phyloP scores from a whole-genome alignment of 2,113 vertebrate genomes.

The Fregetta grallaria region DNA sequence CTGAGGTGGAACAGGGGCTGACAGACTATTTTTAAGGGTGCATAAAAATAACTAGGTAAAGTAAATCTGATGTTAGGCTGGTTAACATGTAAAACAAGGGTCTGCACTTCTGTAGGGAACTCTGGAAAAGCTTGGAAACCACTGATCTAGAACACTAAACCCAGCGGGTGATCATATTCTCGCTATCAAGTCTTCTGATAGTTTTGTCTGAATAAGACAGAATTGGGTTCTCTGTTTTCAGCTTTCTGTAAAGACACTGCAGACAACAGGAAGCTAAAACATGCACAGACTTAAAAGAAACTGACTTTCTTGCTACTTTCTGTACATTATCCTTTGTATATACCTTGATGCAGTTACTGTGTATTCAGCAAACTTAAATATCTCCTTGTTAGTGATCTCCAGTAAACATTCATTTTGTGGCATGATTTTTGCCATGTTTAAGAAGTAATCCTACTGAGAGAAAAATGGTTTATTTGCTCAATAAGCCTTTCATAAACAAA shows the following conservation, averaged over 20 bases:
- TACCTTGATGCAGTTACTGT: background rate
- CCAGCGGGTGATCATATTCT: background rate
- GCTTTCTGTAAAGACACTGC: background rate
- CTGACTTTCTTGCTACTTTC: background rate
- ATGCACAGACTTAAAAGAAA: background rate
- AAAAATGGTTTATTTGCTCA: slow-evolving; percentile 43
- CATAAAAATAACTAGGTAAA: background rate
- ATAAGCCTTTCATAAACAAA: slow-evolving; percentile 27
- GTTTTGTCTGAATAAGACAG: background rate
- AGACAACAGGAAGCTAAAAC: background rate
- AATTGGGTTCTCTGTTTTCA: background rate
- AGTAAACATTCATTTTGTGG: slow-evolving; percentile 58
- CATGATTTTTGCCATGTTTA: slow-evolving; percentile 20
- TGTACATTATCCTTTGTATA: background rate
- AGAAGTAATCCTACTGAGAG: slow-evolving; percentile 51
- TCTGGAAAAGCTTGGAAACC: background rate
- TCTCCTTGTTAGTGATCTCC: slow-evolving; percentile 9
- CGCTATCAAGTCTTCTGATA: background rate
- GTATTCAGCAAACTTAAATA: background rate
- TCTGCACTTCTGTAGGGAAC: background rate
- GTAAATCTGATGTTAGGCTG: background rate
- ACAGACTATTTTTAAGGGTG: background rate
- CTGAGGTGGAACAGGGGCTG: background rate
- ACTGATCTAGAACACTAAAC: background rate
- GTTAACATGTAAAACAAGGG: background rate